A percentile compares a stretch with the other conserved stretches of the same genome.
Evolutionary conservation across 2,888 invertebrate genomes (phyloP).

Genomic region (Leucoma salicis): DNA sequence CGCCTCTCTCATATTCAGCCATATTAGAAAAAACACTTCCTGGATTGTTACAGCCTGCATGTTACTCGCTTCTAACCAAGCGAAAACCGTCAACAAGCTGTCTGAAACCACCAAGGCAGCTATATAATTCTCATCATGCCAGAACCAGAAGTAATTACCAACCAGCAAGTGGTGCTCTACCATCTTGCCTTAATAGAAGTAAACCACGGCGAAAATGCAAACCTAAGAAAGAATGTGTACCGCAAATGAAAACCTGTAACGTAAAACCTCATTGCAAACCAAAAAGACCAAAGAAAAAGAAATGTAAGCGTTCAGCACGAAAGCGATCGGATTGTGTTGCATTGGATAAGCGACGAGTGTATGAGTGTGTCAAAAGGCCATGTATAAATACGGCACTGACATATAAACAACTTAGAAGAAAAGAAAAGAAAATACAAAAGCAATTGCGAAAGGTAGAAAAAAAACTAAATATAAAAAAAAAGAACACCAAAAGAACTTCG

Average conservation of each 20-base stretch:
- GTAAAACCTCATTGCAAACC: background rate
- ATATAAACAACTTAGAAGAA: background rate
- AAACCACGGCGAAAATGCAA: background rate
- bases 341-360: too few relatives aligned
- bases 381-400: background rate
- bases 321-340: background rate
- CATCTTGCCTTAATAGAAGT: background rate
- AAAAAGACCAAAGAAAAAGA: background rate
- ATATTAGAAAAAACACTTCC: background rate
- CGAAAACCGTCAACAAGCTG: background rate
- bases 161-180: background rate
- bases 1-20: too few relatives aligned
- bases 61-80: background rate
- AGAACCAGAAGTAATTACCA: background rate
- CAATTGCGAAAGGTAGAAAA: background rate
- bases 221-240: background rate
- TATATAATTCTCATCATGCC: background rate
- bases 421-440: background rate
- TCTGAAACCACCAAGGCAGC: background rate
- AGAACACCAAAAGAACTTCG: background rate
- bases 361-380: background rate
- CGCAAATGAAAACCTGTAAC: background rate
- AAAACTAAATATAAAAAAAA: background rate
- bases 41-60: constrained; percentile 6
- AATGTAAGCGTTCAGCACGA: background rate